Percentiles rank a stretch among this genome's conserved stretches.
phyloP scores from a whole-genome alignment of 2,888 invertebrate genomes.

The Scaptomyza tumidula region DNA sequence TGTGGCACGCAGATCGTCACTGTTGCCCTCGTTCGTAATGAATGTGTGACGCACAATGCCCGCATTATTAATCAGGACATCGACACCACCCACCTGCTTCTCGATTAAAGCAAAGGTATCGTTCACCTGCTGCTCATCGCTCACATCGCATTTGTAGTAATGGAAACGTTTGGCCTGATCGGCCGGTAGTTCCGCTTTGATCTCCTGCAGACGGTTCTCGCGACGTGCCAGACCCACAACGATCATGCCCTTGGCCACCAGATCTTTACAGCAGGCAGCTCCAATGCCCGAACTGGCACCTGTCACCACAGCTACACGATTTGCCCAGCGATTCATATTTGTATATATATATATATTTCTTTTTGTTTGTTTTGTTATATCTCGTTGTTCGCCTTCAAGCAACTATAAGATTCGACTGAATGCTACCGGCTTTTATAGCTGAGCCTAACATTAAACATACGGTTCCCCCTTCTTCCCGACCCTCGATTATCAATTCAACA shows the following conservation, averaged over 20 bases:
- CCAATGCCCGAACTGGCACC: slow-evolving; percentile 88
- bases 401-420: neutral
- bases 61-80: slow-evolving; percentile 87
- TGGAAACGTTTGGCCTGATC: slow-evolving; percentile 80
- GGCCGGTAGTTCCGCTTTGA: slow-evolving; percentile 49
- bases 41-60: slow-evolving; percentile 51
- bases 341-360: too few species aligned
- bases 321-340: slow-evolving; percentile 87
- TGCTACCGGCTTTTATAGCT: slow-evolving; percentile 30
- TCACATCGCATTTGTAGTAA: slow-evolving; percentile 85
- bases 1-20: slow-evolving; percentile 69
- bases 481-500: neutral
- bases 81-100: slow-evolving; percentile 85
- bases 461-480: neutral
- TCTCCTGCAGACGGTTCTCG: slow-evolving; percentile 83
- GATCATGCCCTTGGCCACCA: slow-evolving; percentile 85
- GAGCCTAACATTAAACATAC: neutral
- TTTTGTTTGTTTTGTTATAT: neutral
- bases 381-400: neutral
- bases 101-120: slow-evolving; percentile 85
- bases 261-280: slow-evolving; percentile 83
- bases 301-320: slow-evolving; percentile 87
- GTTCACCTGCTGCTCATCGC: slow-evolving; percentile 86
- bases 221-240: slow-evolving; percentile 86
- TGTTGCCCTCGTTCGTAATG: slow-evolving; percentile 55